Base-by-base conservation (phyloP, 2,113 vertebrate genomes). In the Camelus dromedarius region DNA sequence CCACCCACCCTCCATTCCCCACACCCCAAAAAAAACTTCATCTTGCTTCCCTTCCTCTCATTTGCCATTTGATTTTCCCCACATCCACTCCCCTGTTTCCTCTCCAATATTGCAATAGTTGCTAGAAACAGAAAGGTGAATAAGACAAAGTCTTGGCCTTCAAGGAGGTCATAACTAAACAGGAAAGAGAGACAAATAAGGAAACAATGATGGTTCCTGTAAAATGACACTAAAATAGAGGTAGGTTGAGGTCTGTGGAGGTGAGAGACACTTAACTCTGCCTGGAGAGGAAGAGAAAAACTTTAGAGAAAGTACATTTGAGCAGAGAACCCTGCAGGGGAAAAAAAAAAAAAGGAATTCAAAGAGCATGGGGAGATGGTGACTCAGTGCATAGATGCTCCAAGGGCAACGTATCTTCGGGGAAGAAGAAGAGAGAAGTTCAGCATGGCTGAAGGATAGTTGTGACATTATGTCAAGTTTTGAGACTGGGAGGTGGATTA, bases 71-170 rank as follows among this genome's bases (percentile, higher is more conserved):
- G 46, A 72, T 20, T 93, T 83, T 66, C 48, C 35, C 32, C 32
- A 19, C 38, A 42, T 42, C 48, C 67, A 9, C 13, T 72, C 69
- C 52, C 38, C 48, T 72, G 7, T 60, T 93, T 94, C 20, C 16
- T 94, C 72, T 84, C 89, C 70, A 48, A 5, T 42, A 22, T 38
- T 70, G 18, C 42, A 72, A 4, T 52, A 42, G 35, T 35, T 58
- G 12, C 56, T 87, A 96, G 69, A 96, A 92, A 60, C 46, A 92
- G 67, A 79, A 93, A 64, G 67, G n/a, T 50, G 64, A 86, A 13
- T 30, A 64, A 79, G 19, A 73, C 52, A 48, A 58, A 72, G 62
- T 6, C 62, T 66, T 16, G 12, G 7, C 28, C n/a, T 77, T 85
- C 28, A 18, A 15, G 60, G 35, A 91, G 42, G 30, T 60, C 58